Conservation (phyloP, 2,888 invertebrate species). For the Tiliacea aurago region DNA sequence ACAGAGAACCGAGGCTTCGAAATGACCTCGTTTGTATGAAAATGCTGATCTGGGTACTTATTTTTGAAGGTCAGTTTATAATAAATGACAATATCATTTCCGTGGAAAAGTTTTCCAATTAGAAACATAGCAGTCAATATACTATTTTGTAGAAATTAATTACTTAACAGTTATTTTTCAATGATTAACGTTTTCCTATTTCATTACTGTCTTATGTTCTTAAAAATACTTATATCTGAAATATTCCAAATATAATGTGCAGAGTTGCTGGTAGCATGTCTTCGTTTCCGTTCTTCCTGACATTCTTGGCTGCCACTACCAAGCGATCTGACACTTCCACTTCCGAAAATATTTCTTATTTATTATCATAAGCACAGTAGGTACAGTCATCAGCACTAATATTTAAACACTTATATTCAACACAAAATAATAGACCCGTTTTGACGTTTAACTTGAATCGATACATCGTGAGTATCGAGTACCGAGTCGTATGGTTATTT, state of each 20-base stretch:
- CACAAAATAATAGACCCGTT: too few species aligned
- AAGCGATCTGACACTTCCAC: slow-evolving; percentile 12
- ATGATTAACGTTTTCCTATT: not conserved
- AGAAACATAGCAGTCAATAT: not conserved
- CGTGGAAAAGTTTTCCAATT: not conserved
- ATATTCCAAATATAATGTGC: not conserved
- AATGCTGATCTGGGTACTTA: too few species aligned
- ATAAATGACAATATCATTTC: too few species aligned
- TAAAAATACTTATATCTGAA: not conserved
- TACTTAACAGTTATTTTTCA: not conserved
- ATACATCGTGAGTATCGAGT: too few species aligned
- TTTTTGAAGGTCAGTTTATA: too few species aligned
- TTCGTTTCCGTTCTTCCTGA: slow-evolving; percentile 50
- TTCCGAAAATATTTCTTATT: slow-evolving; percentile 10
- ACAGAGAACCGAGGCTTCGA: too few species aligned
- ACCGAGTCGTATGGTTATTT: too few species aligned
- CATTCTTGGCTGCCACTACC: slow-evolving; percentile 37
- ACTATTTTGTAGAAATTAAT: not conserved
- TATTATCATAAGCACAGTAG: not conserved
- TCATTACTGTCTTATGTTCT: too few species aligned
- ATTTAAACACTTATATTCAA: too few species aligned
- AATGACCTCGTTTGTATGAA: too few species aligned
- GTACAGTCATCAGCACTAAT: too few species aligned
- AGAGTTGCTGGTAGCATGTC: slow-evolving; percentile 26
- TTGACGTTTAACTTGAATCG: too few species aligned